Base-by-base conservation (phyloP, 2,797 vertebrate genomes). In the Alfaro cultratus region DNA sequence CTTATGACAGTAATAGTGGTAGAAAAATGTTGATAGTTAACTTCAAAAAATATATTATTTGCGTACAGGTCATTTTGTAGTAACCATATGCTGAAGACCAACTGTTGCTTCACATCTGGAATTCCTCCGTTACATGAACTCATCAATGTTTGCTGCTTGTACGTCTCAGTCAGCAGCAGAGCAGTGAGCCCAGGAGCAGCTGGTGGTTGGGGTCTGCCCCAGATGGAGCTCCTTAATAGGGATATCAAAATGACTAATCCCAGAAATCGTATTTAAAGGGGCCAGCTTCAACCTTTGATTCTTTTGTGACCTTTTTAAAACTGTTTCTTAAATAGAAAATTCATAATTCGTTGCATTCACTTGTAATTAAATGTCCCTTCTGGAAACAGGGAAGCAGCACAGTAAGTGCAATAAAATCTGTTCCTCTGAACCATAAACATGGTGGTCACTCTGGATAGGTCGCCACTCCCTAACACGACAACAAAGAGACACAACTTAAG, bases 131-230 rank as follows among this genome's bases (percentile, higher is more conserved):
- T 47, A 67, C 60, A 39, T 51, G 5, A 18, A 55, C 67, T 62
- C 74, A 26, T 2, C 1, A 11, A 11, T 29, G 39, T 71, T 71
- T 41, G 1, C 29, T 57, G 6, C 70, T 43, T 77, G 36, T 5
- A 21, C 15, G 18, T 18, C 13, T 68, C 34, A 16, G 60, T 76
- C 45, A 26, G 46, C 23, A n/a, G n/a, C 75, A 39, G 23, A 68
- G 31, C 47, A 7, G 67, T 34, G 36, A 72, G 39, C 43, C 16
- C 55, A 75, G 41, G 41, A 62, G 11, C 55, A 64, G 74, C 55
- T 62, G 43, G 57, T 76, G 74, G 47, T 62, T 34, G 21, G 57
- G 73, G 8, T 13, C 60, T 39, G 74, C n/a, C 55, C 36, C 49
- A 53, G 9, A 39, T 57, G 49, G 49, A 55, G 21, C 39, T 55